Evolutionary conservation across 1,140 invertebrate genomes (phyloP).

Genomic region (Rhagoletis zephyria): DNA sequence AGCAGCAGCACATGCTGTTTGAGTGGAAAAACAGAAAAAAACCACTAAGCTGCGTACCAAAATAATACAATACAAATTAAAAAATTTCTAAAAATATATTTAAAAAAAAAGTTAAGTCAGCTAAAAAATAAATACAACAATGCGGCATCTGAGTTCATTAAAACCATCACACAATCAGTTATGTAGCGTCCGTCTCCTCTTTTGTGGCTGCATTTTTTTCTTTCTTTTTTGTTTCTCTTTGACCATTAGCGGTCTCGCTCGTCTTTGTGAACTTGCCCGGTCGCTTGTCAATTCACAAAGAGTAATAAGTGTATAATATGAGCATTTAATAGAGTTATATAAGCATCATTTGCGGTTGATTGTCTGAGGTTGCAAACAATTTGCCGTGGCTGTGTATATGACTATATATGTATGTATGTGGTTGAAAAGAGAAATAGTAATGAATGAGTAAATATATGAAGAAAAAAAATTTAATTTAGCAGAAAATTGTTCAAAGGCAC

Average conservation of each 20-base stretch:
- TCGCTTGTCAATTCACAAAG: background rate
- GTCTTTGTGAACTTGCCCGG: background rate
- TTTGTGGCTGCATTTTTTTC: background rate
- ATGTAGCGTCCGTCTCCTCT: background rate
- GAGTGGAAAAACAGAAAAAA: too few species aligned
- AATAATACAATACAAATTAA: too few species aligned
- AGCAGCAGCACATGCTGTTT: too few species aligned
- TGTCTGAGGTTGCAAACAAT: slow-evolving; percentile 15
- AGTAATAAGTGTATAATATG: slow-evolving; percentile 27
- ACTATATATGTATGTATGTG: background rate
- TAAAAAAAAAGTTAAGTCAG: background rate
- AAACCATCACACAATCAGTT: slow-evolving; percentile 4
- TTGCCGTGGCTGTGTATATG: background rate
- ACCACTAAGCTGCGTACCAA: too few species aligned
- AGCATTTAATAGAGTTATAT: slow-evolving; percentile 43
- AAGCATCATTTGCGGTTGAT: slow-evolving; percentile 38
- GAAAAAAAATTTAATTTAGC: background rate
- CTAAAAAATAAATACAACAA: background rate
- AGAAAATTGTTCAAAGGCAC: too few species aligned
- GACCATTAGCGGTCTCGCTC: background rate
- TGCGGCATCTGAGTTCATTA: background rate
- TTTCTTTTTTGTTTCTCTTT: background rate
- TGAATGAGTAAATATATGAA: background rate
- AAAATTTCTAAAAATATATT: too few species aligned
- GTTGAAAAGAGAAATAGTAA: background rate